phyloP scores from a whole-genome alignment of 2,113 vertebrate genomes.

The Muscicapa adusta region DNA sequence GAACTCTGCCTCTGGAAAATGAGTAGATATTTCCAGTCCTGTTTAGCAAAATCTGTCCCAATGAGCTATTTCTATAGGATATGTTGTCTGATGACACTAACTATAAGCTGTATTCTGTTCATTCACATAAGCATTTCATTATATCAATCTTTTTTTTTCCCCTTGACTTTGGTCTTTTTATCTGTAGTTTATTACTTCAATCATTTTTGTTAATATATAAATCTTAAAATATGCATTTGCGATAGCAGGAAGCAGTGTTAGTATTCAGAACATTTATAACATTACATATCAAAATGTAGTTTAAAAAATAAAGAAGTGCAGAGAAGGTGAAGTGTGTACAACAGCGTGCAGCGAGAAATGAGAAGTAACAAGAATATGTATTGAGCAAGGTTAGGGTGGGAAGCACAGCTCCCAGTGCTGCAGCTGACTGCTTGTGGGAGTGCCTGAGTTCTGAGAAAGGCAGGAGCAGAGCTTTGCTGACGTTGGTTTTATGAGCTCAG shows the following conservation, averaged over 20 bases:
- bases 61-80: neutral
- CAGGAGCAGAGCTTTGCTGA: neutral
- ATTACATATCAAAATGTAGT: neutral
- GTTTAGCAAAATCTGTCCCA: neutral
- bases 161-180: neutral
- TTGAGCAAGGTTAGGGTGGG: neutral
- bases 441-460: neutral
- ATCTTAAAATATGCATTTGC: neutral
- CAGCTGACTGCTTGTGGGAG: neutral
- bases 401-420: neutral
- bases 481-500: neutral
- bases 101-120: neutral
- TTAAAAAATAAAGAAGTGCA: neutral
- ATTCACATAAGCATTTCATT: neutral
- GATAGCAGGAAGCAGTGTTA: neutral
- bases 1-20: constrained; percentile 6
- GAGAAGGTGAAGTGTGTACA: neutral
- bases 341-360: neutral
- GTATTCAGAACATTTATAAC: neutral
- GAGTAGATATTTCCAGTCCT: neutral
- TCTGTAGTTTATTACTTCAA: neutral
- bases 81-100: neutral
- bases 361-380: neutral
- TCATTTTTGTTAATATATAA: neutral
- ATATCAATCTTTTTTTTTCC: neutral